Evolutionary conservation across 2,888 invertebrate species (phyloP), one percentile per base, ranked within the genome.

Genomic region (Girardia tigrina): DNA sequence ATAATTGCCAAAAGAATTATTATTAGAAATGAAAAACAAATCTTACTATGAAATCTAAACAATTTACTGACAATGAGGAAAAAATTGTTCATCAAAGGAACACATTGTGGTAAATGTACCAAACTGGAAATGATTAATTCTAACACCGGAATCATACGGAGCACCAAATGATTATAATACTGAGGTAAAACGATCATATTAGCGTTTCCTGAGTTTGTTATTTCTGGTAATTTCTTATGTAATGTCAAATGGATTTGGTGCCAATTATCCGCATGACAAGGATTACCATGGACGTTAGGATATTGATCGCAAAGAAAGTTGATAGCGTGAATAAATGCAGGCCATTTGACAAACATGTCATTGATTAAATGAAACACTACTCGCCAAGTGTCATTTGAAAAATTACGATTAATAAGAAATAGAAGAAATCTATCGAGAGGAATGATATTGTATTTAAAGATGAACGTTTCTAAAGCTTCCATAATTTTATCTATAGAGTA

Each of bases 131-230:
- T 72, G 6, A 72, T 29, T 23, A 72, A 36, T n/a, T 72, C 29
- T n/a, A 72, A 29, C 6, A 72, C n/a, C n/a, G 73, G 73, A n/a
- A 72, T 72, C 27, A 72, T 23, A 20, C 73, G 1, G 23, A 72
- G 36, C n/a, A 72, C 42, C n/a, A 72, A 26, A 29, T 72, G 73
- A 29, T 72, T 72, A 26, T 72, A 72, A 29, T 72, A 72, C 23
- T 23, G 26, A 2, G 73, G 73, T 20, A 36, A 28, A 6, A 29
- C 27, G 1, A 23, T 36, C 6, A 20, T 23, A 26, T 29, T 29
- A 1, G 14, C 16, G 16, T 29, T 28, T 2, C 4, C 26, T 26
- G 73, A 26, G 23, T 23, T 29, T 6, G 36, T 26, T n/a, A 36
- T 26, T 29, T 29, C 26, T n/a, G 29, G 42, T n/a, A 72, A 29